phyloP scores from a whole-genome alignment of 2,888 invertebrate species.

The Drosophila anceps region DNA sequence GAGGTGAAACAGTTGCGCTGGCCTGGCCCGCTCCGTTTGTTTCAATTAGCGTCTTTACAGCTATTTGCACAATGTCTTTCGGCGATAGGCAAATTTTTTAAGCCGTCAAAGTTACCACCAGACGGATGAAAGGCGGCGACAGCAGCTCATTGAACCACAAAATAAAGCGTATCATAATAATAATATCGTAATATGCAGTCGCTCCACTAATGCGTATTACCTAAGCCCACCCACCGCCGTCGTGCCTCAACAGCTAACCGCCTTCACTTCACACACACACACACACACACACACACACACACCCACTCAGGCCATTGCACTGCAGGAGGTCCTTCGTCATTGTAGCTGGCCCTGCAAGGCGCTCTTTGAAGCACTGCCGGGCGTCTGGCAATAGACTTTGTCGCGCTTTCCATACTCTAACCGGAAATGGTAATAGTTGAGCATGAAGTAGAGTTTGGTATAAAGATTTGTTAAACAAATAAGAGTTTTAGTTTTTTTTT shows the following conservation, averaged over 20 bases:
- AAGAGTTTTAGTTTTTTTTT: neutral
- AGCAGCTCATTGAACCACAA: slow-evolving; percentile 82
- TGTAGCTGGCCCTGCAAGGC: slow-evolving; percentile 55
- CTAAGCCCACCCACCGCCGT: slow-evolving; percentile 70
- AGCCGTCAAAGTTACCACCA: slow-evolving; percentile 77
- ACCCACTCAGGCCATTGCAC: slow-evolving; percentile 33
- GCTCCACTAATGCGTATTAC: slow-evolving; percentile 84
- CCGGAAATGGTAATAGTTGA: neutral
- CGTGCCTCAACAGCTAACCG: slow-evolving; percentile 17
- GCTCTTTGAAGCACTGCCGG: slow-evolving; percentile 64
- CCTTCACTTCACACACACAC: neutral
- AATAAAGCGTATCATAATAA: slow-evolving; percentile 84
- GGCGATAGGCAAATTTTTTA: slow-evolving; percentile 70
- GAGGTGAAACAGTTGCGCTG: slow-evolving; percentile 50
- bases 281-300: too few species aligned
- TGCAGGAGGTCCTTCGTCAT: slow-evolving; percentile 64
- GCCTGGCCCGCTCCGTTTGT: slow-evolving; percentile 61
- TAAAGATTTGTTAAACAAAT: neutral
- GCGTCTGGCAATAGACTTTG: slow-evolving; percentile 49
- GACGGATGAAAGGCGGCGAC: slow-evolving; percentile 55
- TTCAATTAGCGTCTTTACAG: slow-evolving; percentile 78
- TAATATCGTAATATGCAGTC: slow-evolving; percentile 82
- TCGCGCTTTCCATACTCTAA: slow-evolving; percentile 27
- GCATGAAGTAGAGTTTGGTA: neutral
- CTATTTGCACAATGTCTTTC: slow-evolving; percentile 68